Base-by-base conservation (phyloP, 2,888 invertebrate genomes). In the Drosophila kambysellisi region DNA sequence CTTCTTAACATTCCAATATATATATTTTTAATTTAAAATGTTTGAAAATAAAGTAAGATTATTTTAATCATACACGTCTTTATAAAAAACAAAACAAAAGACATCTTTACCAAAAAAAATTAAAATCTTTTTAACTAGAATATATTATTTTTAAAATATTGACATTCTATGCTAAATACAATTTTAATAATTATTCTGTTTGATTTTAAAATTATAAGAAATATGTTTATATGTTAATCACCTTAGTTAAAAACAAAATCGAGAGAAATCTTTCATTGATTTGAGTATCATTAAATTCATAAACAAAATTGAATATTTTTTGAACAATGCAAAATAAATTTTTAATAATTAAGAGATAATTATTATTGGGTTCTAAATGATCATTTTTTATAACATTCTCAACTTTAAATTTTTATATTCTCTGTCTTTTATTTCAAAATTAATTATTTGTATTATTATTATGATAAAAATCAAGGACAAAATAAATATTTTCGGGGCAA, bases 401-500 rank as follows among this genome's bases (percentile, higher is more conserved):
- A 15, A 8, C 12, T 46, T 46, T 7, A 0, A 7, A 4, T 20
- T n/a, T 20, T n/a, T 17, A 1, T 17, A 17, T 39, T 39, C 17
- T 4, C 17, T 8, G 3, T 39, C 17, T 8, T 8, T n/a, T 5
- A 41, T 41, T 43, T 20, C n/a, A 2, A 20, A 20, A 11, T 20
- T 2, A 43, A 20, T 11, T 4, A 43, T 25, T 25, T 25, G 20
- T 25, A 25, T 25, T 20, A 12, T 3, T 4, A 2, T 25, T 25
- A 25, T 25, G 3, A 25, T 25, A 25, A 3, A 25, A 33, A 33
- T 33, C 35, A 12, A 15, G 6, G 7, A 39, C 3, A 39, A 39
- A 3, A 0, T 5, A 11, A n/a, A 20, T 43, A n/a, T n/a, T n/a
- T 5, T 20, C 6, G 3, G 43, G 0, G 1, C 6, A 6, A 11